A percentile compares a stretch with the other conserved stretches of the same genome.
These are phyloP conservation scores for Bombyx mandarina DNA, from an alignment of 1,140 invertebrate species.

Conservation along the genomic window DNA sequence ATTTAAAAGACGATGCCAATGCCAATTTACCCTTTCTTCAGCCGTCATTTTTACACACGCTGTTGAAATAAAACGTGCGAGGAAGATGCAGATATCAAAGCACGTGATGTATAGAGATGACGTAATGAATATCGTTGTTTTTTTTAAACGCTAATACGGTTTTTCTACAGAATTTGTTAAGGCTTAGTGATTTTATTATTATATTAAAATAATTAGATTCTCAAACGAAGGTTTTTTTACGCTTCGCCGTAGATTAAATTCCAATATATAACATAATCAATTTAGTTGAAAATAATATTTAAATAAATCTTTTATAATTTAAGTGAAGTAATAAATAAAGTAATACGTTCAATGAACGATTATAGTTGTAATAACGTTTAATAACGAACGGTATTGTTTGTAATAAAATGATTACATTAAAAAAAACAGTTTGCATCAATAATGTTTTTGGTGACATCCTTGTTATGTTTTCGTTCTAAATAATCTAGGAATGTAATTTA, in stretches of 20 bases:
- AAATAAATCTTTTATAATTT: slow-evolving; percentile 20
- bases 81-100: background rate
- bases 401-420: slow-evolving; percentile 18
- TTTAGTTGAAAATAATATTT: slow-evolving; percentile 32
- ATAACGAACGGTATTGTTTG: slow-evolving; percentile 17
- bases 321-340: slow-evolving; percentile 16
- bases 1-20: no score
- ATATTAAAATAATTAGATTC: slow-evolving; percentile 25
- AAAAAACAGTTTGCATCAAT: slow-evolving; percentile 22
- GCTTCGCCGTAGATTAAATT: slow-evolving; percentile 42
- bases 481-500: slow-evolving; percentile 12
- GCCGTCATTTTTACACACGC: no score
- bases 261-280: slow-evolving; percentile 32
- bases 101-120: background rate
- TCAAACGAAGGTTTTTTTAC: slow-evolving; percentile 48
- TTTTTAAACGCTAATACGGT: slow-evolving; percentile 15
- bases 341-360: slow-evolving; percentile 18
- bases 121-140: background rate
- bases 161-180: slow-evolving; percentile 26
- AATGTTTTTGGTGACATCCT: slow-evolving; percentile 16
- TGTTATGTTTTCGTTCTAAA: slow-evolving; percentile 14
- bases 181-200: slow-evolving; percentile 50
- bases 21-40: no score
- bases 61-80: no score
- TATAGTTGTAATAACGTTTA: slow-evolving; percentile 13